Base-by-base conservation (phyloP, 2,888 invertebrate genomes). In the Alviniconcha strummeri region DNA sequence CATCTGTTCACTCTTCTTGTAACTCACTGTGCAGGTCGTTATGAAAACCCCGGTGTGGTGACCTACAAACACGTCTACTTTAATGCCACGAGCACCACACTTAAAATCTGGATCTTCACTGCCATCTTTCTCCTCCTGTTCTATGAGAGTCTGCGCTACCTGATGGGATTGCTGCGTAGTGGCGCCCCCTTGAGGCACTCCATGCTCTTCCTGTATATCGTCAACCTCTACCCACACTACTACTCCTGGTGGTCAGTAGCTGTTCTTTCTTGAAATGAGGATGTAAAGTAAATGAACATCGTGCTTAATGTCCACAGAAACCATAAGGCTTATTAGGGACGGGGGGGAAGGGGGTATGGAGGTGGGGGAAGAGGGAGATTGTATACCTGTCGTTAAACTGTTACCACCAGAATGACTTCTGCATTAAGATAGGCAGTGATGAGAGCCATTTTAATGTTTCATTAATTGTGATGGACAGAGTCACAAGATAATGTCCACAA, bases 1-100 rank as follows among this genome's bases (percentile, higher is more conserved):
- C 60, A 60, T 60, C 9, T 60, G 60, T 52, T 74, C n/a, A 36
- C 36, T 55, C n/a, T 19, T 7, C 7, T 17, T 71, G 71, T 71
- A n/a, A 71, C 36, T 36, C 36, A 36, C 36, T 56, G 55, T 77
- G 79, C 55, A 69, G 80, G 80, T 55, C 54, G 87, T 7, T 93
- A 93, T 85, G 93, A 93, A 84, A 88, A 91, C 81, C 93, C 92
- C 36, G 92, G 92, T n/a, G 80, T 80, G 11, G 90, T 91, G 64
- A 84, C 87, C 6, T 93, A 93, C 88, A 93, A 93, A 84, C 93
- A 93, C 85, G 86, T 93, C 17, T 93, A 93, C 88, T 93, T 93
- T 89, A 93, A 93, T 84, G 88, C 91, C 67, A 93, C 93, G 5
- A 86, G 87, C 85, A 89, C 89, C 84, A 91, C 92, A 0, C 86